Evolutionary conservation across 2,113 vertebrate genomes (phyloP), one percentile per base, ranked within the genome.

Genomic region (Hyperoodon ampullatus): DNA sequence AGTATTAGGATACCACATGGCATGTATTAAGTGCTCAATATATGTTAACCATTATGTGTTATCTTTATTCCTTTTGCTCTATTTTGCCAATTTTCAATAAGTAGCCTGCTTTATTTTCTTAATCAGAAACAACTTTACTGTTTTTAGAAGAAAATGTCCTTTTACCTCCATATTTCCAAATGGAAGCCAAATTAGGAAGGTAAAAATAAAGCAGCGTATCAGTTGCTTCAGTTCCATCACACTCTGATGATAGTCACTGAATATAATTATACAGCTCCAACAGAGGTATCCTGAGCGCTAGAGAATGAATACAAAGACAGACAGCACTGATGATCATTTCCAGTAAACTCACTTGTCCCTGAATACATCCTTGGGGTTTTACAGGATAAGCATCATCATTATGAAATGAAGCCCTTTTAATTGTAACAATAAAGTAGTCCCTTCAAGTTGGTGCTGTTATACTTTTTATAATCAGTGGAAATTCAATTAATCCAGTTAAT

Each of bases 401-500:
- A 68, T 71, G 44, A 88, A 83, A 90, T 72, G 71, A 24, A 68
- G 21, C 12, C 74, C 85, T 96, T 88, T 70, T 74, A 77, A 80
- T 50, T 93, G 5, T 71, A 88, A 70, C 77, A 94, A 9, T 93
- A 66, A 83, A 66, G 35, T 42, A 39, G 16, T 94, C 42, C 33
- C 24, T 96, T 95, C 72, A 95, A n/a, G 1, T 97, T 68, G 35
- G 55, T 82, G 66, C 85, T 95, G 65, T 96, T 66, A 97, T 66
- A 70, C 55, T 39, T 97, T 96, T 65, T 71, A 28, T 94, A 93
- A 95, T 95, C 60, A 94, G 88, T 91, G 39, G 85, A 96, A 97
- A 96, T 97, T 96, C 77, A 86, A 28, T 97, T 97, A 97, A 95
- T 95, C 66, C 66, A 85, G 66, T 96, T 98, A 97, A 97, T 97